phyloP scores from a whole-genome alignment of 2,888 invertebrate species.

The Eupithecia inturbata region DNA sequence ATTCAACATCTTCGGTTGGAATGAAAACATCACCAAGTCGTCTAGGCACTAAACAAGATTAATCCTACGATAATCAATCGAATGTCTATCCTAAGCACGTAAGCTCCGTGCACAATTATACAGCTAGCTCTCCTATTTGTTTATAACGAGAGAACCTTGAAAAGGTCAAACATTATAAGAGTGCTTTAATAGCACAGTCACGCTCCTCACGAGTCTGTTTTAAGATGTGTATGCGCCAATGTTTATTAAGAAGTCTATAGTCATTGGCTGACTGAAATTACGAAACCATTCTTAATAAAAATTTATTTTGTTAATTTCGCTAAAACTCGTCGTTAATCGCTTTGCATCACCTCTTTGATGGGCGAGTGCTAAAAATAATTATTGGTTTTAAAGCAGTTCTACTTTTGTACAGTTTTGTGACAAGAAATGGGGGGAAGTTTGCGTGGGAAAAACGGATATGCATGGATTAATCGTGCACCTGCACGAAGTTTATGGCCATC shows the following conservation, averaged over 20 bases:
- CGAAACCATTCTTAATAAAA: background rate
- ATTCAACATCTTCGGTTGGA: background rate
- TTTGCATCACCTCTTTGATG: background rate
- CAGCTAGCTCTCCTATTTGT: constrained; percentile 32
- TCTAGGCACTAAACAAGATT: background rate
- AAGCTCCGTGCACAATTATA: constrained; percentile 26
- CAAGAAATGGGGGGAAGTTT: background rate
- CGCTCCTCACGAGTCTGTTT: constrained; percentile 70
- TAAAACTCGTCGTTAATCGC: background rate
- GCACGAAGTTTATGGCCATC: constrained; percentile 20
- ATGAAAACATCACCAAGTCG: background rate
- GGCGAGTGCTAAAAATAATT: background rate
- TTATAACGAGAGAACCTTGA: constrained; percentile 47
- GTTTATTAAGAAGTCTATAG: background rate
- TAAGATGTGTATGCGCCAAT: constrained; percentile 69
- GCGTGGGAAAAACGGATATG: constrained; percentile 24
- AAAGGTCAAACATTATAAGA: constrained; percentile 57
- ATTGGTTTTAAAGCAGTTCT: background rate
- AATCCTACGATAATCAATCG: constrained; percentile 1
- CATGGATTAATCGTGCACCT: constrained; percentile 19
- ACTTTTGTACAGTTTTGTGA: constrained; percentile 8
- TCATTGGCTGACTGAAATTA: background rate
- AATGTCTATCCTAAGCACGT: constrained; percentile 24
- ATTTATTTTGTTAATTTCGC: background rate
- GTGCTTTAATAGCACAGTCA: constrained; percentile 69